Conservation (phyloP, 2,888 invertebrate genomes). For the Diarsia dahlii region DNA sequence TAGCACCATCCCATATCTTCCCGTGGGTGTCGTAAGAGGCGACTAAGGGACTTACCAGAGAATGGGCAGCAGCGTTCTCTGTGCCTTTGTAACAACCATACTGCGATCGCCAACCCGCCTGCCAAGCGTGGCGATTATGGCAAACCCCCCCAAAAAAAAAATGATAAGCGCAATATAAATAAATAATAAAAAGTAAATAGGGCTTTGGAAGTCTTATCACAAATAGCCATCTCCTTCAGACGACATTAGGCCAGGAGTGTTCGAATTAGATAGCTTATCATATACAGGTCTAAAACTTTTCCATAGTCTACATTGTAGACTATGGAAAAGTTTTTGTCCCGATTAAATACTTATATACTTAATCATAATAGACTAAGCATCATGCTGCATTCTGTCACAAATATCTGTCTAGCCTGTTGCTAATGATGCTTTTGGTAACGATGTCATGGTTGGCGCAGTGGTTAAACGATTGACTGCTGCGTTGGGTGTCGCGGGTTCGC, state of each 20-base stretch:
- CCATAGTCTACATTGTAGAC: too few relatives aligned
- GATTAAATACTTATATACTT: too few relatives aligned
- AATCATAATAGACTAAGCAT: not conserved
- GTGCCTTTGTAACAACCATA: too few relatives aligned
- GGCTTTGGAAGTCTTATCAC: not conserved
- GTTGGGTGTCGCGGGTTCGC: not conserved
- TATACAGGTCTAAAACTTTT: not conserved
- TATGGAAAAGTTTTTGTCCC: too few relatives aligned
- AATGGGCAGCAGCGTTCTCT: too few relatives aligned
- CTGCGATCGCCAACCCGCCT: too few relatives aligned
- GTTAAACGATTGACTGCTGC: not conserved
- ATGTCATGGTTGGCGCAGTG: not conserved
- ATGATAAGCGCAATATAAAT: too few relatives aligned
- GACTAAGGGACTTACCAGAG: too few relatives aligned
- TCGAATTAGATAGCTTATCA: not conserved
- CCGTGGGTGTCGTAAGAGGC: too few relatives aligned
- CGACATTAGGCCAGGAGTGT: not conserved
- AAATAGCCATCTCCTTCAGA: not conserved
- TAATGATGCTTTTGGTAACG: not conserved
- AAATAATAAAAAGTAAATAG: not conserved
- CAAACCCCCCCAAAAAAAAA: too few relatives aligned
- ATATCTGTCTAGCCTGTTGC: not conserved
- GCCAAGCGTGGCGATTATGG: too few relatives aligned
- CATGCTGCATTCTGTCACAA: not conserved
- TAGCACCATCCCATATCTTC: too few relatives aligned